Base-by-base conservation (phyloP, 2,797 vertebrate genomes). In the Diplodus puntazzo region DNA sequence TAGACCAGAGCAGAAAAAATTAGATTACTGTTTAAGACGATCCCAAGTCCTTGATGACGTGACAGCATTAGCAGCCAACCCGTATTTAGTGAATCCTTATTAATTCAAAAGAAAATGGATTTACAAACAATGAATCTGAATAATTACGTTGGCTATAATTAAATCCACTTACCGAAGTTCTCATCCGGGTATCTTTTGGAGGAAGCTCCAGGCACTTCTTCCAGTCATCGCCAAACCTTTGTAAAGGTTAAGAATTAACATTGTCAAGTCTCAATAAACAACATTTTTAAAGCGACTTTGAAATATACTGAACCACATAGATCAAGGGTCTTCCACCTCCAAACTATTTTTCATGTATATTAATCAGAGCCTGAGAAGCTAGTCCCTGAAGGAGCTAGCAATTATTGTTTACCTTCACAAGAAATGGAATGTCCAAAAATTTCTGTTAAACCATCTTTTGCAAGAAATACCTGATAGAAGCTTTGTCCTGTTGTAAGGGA, bases 201-300 rank as follows among this genome's bases (percentile, higher is more conserved):
- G 95, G 95, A 75, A 95, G 93, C 48, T 94, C 94, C 79, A 96
- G 85, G 85, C 80, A 92, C 78, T 93, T 95, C 88, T 95, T 95
- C 95, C 95, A 96, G 88, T 95, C 95, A 92, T 96, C 94, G 8
- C 94, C 95, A 91, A 95, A 95, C 57, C 84, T 87, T 21, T 39
- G 8, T 11, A n/a, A 67, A 67, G 13, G 54, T 0, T 50, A 71
- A 72, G 7, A 64, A 58, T 27, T 17, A 16, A 18, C 3, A 71
- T 23, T 11, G 21, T 45, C 3, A 60, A 7, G 5, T 48, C 2
- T 23, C 25, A 66, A 27, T 23, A 45, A 78, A 50, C 12, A n/a
- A 43, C 5, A 55, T 39, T 9, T 45, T 45, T 20, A 42, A 3
- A n/a, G 1, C 34, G 2, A 25, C 11, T 58, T 2, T 42, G 9